These are phyloP conservation scores for Heliconius cydno DNA, from an alignment of 2,888 invertebrate species.

Conservation along the genomic window DNA sequence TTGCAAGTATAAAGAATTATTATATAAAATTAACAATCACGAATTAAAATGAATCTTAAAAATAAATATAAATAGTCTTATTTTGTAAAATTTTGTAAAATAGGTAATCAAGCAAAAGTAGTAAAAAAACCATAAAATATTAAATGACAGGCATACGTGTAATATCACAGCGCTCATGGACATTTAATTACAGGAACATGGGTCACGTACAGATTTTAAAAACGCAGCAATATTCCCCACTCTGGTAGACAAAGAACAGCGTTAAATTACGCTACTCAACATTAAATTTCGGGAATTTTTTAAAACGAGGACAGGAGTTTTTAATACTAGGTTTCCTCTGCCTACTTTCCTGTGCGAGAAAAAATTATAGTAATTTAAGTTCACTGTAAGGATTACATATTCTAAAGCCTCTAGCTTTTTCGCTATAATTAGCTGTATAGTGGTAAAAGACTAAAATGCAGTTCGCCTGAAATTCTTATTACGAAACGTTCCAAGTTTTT, in stretches of 20 bases:
- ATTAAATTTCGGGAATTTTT: too few relatives aligned
- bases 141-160: neutral
- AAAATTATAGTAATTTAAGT: neutral
- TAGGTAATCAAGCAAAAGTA: too few relatives aligned
- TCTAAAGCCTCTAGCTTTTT: conserved; percentile 15
- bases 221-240: neutral
- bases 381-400: conserved; percentile 19
- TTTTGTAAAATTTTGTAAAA: too few relatives aligned
- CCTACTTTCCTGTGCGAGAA: too few relatives aligned
- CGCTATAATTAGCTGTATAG: conserved; percentile 33
- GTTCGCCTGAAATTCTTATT: conserved; percentile 35
- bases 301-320: too few relatives aligned
- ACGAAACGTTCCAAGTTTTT: conserved; percentile 34
- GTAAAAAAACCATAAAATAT: too few relatives aligned
- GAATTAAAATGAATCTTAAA: too few relatives aligned
- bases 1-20: neutral
- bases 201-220: neutral
- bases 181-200: neutral
- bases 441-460: conserved; percentile 28
- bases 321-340: too few relatives aligned
- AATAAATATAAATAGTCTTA: too few relatives aligned
- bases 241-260: too few relatives aligned
- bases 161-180: too few relatives aligned
- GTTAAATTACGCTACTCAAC: too few relatives aligned
- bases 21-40: neutral